These are phyloP conservation scores for Strigamia maritima DNA, from an alignment of 2,888 invertebrate genomes.

Conservation along the genomic window DNA sequence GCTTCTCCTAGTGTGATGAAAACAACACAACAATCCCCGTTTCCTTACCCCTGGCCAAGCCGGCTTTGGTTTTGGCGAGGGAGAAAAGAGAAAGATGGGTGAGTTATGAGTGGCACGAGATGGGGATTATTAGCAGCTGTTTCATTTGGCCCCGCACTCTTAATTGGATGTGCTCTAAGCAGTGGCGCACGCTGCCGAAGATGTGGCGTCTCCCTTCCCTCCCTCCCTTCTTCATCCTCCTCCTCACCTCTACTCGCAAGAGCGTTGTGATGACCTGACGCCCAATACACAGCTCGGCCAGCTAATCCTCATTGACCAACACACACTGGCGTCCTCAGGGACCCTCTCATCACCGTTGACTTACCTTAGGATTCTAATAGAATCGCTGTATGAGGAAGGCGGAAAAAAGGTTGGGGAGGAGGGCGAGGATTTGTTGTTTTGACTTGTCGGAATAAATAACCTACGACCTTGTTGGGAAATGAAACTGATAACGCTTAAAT, in stretches of 20 bases:
- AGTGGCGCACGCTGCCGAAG: constrained; percentile 20
- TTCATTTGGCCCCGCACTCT: constrained; percentile 37
- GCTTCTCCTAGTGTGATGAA: background rate
- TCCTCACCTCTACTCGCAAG: constrained; percentile 8
- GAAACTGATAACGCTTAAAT: constrained; percentile 6
- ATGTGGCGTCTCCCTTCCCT: constrained; percentile 13
- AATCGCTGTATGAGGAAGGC: background rate
- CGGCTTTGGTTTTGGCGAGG: constrained; percentile 29
- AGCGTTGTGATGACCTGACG: constrained; percentile 16
- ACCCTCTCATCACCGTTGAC: constrained; percentile 35
- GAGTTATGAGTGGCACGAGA: constrained; percentile 40
- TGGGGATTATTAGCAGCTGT: constrained; percentile 40
- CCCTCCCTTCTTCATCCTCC: background rate
- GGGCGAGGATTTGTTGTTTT: background rate
- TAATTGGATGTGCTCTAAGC: constrained; percentile 39
- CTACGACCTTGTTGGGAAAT: constrained; percentile 1
- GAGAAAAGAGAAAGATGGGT: constrained; percentile 24
- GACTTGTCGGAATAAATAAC: constrained; percentile 18
- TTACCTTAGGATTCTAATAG: constrained; percentile 36
- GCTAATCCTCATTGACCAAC: constrained; percentile 1
- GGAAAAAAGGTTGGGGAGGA: background rate
- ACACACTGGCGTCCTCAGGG: constrained; percentile 26
- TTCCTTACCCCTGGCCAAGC: background rate
- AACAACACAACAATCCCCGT: background rate
- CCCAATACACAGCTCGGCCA: background rate